These are phyloP conservation scores for Neoscelio sp. DNA, from an alignment of 2,888 invertebrate species.

Conservation along the genomic window DNA sequence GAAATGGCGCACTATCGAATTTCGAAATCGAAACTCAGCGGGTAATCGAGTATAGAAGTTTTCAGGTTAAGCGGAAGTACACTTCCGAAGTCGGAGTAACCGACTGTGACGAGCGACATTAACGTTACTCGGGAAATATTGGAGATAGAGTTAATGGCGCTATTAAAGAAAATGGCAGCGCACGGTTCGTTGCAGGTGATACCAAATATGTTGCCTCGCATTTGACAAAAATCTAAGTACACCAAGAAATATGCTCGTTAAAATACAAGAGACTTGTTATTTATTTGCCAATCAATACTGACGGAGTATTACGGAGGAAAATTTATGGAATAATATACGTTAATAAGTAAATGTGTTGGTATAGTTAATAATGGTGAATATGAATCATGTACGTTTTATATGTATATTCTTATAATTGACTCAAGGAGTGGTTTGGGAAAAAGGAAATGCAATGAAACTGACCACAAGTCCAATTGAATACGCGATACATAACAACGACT, in stretches of 20 bases:
- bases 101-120: slow-evolving; percentile 26
- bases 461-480: no score
- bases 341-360: no score
- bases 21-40: slow-evolving; percentile 17
- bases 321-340: no score
- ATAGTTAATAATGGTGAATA: no score
- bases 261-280: background rate
- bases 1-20: no score
- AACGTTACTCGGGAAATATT: slow-evolving; percentile 20
- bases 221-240: slow-evolving; percentile 2
- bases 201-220: background rate
- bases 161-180: slow-evolving; percentile 30
- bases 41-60: slow-evolving; percentile 37
- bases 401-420: no score
- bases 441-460: no score
- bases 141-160: slow-evolving; percentile 28
- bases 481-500: no score
- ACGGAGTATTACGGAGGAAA: no score
- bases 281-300: no score
- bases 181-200: slow-evolving; percentile 5
- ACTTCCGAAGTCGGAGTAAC: slow-evolving; percentile 15
- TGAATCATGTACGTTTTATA: no score
- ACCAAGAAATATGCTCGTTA: background rate
- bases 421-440: no score
- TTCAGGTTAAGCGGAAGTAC: slow-evolving; percentile 4